Evolutionary conservation across 2,113 vertebrate species (phyloP).

Genomic region (Mesembrinibis cayennensis): DNA sequence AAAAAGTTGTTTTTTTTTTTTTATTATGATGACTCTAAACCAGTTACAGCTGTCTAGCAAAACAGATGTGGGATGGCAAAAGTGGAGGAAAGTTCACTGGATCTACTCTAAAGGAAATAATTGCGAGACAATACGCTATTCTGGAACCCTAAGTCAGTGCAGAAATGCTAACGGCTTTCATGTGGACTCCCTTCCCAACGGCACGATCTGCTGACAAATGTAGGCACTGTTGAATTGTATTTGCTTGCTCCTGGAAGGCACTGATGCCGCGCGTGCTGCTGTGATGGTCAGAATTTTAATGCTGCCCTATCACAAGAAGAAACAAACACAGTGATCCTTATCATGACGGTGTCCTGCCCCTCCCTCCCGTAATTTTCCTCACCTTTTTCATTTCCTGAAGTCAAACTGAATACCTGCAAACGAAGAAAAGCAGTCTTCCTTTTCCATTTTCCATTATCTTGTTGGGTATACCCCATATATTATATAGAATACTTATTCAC

Average conservation of each 20-base stretch:
- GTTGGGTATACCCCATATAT: background rate
- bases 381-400: conserved; percentile 16
- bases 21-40: conserved; percentile 28
- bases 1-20: background rate
- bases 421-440: background rate
- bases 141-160: background rate
- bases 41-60: conserved; percentile 53
- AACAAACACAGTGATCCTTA: background rate
- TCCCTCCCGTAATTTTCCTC: background rate
- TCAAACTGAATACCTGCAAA: background rate
- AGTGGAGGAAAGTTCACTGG: conserved; percentile 63
- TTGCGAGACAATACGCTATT: background rate
- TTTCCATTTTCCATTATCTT: conserved; percentile 32
- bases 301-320: background rate
- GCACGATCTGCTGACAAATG: background rate
- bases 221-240: background rate
- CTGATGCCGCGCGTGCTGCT: accelerated
- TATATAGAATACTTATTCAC: conserved; percentile 6
- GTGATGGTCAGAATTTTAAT: conserved; percentile 7
- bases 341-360: background rate
- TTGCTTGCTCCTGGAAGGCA: background rate
- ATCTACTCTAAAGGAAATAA: background rate
- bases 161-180: background rate
- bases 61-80: conserved; percentile 32
- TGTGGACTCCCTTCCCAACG: background rate